Percentiles rank a stretch among this genome's conserved stretches.
Conservation (phyloP, 2,888 invertebrate species). For the Trachelus iudaicus region DNA sequence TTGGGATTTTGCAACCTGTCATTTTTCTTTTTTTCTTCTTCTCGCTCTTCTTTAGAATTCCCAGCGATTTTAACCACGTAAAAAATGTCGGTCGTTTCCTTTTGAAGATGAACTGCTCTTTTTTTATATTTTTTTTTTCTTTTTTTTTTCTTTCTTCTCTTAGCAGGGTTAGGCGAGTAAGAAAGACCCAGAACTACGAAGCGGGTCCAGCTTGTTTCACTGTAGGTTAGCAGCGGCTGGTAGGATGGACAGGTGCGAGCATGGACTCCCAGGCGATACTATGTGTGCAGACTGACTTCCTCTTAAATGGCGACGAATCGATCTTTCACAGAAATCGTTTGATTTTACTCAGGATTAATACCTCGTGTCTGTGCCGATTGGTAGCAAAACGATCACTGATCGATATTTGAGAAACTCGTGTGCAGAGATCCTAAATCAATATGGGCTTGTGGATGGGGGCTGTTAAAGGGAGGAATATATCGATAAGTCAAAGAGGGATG, state of each 20-base stretch:
- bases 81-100: not conserved
- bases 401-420: not conserved
- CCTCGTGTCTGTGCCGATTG: not conserved
- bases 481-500: not conserved
- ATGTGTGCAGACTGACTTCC: not conserved
- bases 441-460: not conserved
- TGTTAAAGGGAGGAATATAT: not conserved
- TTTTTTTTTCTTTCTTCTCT: not conserved
- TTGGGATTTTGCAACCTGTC: not conserved
- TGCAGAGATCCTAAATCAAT: not conserved
- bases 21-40: not conserved
- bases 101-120: not conserved
- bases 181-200: not conserved
- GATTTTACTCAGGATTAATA: not conserved
- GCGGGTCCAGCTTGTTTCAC: not conserved
- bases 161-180: not conserved
- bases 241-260: not conserved
- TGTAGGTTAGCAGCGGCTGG: not conserved
- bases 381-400: not conserved
- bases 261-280: not conserved
- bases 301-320: not conserved
- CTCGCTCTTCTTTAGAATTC: not conserved
- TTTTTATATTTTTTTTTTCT: not conserved
- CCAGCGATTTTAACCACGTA: not conserved
- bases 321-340: not conserved